These are phyloP conservation scores for Zootermopsis nevadensis DNA, from an alignment of 2,888 invertebrate genomes.

Conservation along the genomic window DNA sequence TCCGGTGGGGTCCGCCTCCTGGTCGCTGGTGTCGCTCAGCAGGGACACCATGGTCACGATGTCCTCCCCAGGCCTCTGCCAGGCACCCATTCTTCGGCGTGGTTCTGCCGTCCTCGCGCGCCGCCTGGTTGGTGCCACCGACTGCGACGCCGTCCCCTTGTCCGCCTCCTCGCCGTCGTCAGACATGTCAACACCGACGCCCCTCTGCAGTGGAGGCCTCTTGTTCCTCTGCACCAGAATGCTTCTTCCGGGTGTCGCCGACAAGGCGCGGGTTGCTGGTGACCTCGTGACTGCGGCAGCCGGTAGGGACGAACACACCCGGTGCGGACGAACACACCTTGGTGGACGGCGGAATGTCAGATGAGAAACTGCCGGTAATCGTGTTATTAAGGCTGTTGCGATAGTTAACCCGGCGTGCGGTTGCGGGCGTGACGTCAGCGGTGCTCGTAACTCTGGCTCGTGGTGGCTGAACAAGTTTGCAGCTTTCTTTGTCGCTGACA, in stretches of 20 bases:
- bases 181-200: neutral
- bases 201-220: neutral
- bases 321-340: neutral
- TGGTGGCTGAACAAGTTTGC: neutral
- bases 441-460: neutral
- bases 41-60: constrained; percentile 76
- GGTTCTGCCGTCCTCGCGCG: constrained; percentile 42
- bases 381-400: constrained; percentile 52
- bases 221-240: constrained; percentile 25
- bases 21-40: constrained; percentile 74
- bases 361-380: constrained; percentile 49
- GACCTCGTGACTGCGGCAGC: constrained; percentile 4
- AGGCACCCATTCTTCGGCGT: constrained; percentile 45
- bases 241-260: constrained; percentile 41
- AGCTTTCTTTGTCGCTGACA: neutral
- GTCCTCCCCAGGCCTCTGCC: constrained; percentile 58
- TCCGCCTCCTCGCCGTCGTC: constrained; percentile 38
- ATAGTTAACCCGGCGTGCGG: constrained; percentile 53
- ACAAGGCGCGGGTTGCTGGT: constrained; percentile 24
- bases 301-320: neutral
- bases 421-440: constrained; percentile 46
- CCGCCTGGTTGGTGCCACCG: constrained; percentile 46
- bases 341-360: constrained; percentile 41
- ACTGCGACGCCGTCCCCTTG: constrained; percentile 32
- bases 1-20: constrained; percentile 61